Evolutionary conservation across 92 coral and sea anemone genomes (phyloP).

Genomic region (Porites rus): DNA sequence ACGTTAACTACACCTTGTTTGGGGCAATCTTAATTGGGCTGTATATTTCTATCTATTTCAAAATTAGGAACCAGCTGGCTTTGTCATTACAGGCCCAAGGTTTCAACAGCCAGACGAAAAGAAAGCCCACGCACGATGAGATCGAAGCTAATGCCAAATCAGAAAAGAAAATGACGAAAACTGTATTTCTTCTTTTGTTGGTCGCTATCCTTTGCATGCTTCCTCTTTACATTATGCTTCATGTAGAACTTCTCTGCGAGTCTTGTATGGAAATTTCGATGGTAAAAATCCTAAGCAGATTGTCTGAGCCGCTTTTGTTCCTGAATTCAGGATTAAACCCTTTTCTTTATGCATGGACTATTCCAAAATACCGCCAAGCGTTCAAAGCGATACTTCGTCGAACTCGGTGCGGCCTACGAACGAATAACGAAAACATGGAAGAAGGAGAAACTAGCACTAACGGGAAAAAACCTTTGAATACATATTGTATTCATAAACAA

Average conservation of each 20-base stretch:
- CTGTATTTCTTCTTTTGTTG: conserved; percentile 20
- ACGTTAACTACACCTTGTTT: conserved; percentile 23
- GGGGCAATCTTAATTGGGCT: conserved; percentile 29
- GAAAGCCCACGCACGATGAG: conserved; percentile 7
- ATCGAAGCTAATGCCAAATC: conserved; percentile 7
- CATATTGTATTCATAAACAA: neutral
- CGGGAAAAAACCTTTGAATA: neutral
- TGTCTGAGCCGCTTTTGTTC: conserved; percentile 68
- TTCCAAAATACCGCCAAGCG: conserved; percentile 59
- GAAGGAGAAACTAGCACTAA: no score
- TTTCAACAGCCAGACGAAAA: conserved; percentile 22
- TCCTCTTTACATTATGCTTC: conserved; percentile 38
- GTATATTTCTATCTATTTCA: conserved; percentile 23
- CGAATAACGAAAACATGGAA: neutral
- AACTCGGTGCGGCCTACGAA: neutral
- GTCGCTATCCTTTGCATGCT: conserved; percentile 33
- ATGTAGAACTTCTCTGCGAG: conserved; percentile 38
- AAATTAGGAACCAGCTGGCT: conserved; percentile 5
- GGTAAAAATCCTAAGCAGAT: conserved; percentile 21
- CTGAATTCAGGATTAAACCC: conserved; percentile 66
- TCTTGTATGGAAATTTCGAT: conserved; percentile 19
- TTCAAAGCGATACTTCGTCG: conserved; percentile 17
- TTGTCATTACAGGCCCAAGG: conserved; percentile 22
- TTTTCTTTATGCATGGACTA: conserved; percentile 51
- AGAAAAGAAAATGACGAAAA: conserved; percentile 35